Evolutionary conservation across 2,888 invertebrate species (phyloP).

Genomic region (Punctoribates punctum): DNA sequence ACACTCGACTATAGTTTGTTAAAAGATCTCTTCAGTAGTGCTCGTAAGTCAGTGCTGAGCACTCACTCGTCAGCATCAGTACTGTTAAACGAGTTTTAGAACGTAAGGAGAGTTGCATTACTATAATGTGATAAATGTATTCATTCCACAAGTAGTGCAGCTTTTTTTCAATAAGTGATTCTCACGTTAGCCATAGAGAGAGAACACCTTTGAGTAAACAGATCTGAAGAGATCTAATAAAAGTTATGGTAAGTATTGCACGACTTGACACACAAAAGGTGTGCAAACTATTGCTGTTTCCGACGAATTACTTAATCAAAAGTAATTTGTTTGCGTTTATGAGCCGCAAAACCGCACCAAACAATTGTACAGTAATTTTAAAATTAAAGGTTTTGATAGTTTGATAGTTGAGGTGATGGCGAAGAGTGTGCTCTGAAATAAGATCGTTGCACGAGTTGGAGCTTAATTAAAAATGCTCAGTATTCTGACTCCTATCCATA

Average conservation of each 20-base stretch:
- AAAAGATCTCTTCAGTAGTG: not conserved
- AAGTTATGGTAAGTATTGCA: slow-evolving; percentile 11
- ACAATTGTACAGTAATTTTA: slow-evolving; percentile 26
- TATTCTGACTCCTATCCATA: not conserved
- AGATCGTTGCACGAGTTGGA: slow-evolving; percentile 28
- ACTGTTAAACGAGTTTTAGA: not conserved
- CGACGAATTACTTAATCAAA: not conserved
- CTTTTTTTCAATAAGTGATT: slow-evolving; percentile 1
- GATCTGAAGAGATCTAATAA: not conserved
- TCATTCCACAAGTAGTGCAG: slow-evolving; percentile 30
- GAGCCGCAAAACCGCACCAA: slow-evolving; percentile 26
- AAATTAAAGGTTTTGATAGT: slow-evolving; percentile 22
- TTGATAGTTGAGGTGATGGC: not conserved
- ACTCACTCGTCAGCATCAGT: not conserved
- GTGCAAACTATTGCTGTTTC: slow-evolving; percentile 17
- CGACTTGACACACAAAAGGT: slow-evolving; percentile 11
- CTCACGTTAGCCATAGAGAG: not conserved
- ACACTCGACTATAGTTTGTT: not conserved
- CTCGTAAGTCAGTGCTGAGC: not conserved
- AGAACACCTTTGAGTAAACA: not conserved
- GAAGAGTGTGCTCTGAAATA: slow-evolving; percentile 4
- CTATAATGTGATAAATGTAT: slow-evolving; percentile 7
- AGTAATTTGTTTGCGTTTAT: not conserved
- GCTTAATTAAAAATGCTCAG: slow-evolving; percentile 40
- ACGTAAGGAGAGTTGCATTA: not conserved